These are phyloP conservation scores for Trichopoda pennipes DNA, from an alignment of 2,888 invertebrate species.

Conservation along the genomic window DNA sequence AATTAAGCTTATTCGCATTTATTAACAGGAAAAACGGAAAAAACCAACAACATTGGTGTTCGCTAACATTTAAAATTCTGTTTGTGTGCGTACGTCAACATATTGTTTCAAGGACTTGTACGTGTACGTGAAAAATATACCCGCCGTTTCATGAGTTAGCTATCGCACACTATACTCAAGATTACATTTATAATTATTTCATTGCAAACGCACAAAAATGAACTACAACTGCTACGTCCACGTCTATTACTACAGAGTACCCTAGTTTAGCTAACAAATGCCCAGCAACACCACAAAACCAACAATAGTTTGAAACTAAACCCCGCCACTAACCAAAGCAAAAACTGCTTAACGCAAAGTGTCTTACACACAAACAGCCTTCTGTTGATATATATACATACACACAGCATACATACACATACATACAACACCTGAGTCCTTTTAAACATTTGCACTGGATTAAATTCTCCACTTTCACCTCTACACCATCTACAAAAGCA, in stretches of 20 bases:
- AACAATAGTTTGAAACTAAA: conserved; percentile 31
- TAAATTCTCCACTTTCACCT: conserved; percentile 64
- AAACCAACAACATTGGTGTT: neutral
- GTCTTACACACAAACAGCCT: conserved; percentile 16
- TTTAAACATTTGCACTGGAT: conserved; percentile 32
- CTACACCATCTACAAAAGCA: conserved; percentile 4
- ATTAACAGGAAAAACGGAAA: conserved; percentile 17
- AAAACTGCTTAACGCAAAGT: conserved; percentile 27
- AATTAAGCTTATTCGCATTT: conserved; percentile 32
- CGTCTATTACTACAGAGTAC: conserved; percentile 37
- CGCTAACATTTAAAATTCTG: neutral
- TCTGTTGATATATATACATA: too few species aligned
- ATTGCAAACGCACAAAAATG: conserved; percentile 18
- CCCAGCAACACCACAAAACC: conserved; percentile 11
- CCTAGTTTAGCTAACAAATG: conserved; percentile 16
- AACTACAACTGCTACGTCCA: conserved; percentile 22
- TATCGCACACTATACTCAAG: conserved; percentile 46
- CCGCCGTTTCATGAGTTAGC: conserved; percentile 55
- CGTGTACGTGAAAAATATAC: conserved; percentile 40
- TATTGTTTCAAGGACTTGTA: conserved; percentile 66
- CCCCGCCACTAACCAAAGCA: conserved; percentile 42
- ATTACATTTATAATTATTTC: conserved; percentile 53
- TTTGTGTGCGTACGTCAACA: conserved; percentile 36
- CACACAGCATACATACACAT: neutral
- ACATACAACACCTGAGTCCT: conserved; percentile 54